These are phyloP conservation scores for Pogonocichla stellata DNA, from an alignment of 2,113 vertebrate species.

Conservation along the genomic window DNA sequence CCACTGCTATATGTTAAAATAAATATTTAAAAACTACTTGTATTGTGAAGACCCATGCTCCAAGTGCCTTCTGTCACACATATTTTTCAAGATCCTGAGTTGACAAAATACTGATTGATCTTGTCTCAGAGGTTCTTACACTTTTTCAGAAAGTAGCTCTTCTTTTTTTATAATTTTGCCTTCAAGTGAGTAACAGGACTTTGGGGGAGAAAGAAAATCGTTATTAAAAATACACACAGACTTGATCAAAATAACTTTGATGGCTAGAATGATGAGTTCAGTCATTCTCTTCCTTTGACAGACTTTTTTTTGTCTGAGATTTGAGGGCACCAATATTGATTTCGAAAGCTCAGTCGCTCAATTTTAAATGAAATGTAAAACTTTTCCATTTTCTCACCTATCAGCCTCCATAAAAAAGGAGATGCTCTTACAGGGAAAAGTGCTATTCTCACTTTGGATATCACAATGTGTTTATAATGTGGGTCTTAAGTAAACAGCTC, in stretches of 20 bases:
- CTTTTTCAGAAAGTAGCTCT: constrained; percentile 32
- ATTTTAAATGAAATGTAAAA: constrained; percentile 43
- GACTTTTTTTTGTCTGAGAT: constrained; percentile 40
- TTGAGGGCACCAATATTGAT: constrained; percentile 47
- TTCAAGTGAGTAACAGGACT: constrained; percentile 50
- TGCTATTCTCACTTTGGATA: not conserved
- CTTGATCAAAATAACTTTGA: constrained; percentile 66
- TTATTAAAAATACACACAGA: constrained; percentile 56
- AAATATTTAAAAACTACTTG: not conserved
- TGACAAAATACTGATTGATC: not conserved
- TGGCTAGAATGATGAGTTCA: constrained; percentile 36
- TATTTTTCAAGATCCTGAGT: not conserved
- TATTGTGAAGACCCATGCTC: not conserved
- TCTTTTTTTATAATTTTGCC: constrained; percentile 48
- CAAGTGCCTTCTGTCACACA: not conserved
- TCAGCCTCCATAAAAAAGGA: not conserved
- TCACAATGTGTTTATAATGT: not conserved
- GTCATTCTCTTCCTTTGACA: constrained; percentile 26
- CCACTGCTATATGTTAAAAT: not conserved
- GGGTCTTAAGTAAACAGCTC: not conserved
- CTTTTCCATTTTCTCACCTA: constrained; percentile 13
- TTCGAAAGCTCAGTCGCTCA: constrained; percentile 16
- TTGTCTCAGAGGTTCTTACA: not conserved
- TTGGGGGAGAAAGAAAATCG: constrained; percentile 9
- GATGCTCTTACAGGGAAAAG: not conserved